Percentiles rank a stretch among this genome's conserved stretches.
These are phyloP conservation scores for Geopemphigus sp. DNA, from an alignment of 1,140 invertebrate species.

Conservation along the genomic window DNA sequence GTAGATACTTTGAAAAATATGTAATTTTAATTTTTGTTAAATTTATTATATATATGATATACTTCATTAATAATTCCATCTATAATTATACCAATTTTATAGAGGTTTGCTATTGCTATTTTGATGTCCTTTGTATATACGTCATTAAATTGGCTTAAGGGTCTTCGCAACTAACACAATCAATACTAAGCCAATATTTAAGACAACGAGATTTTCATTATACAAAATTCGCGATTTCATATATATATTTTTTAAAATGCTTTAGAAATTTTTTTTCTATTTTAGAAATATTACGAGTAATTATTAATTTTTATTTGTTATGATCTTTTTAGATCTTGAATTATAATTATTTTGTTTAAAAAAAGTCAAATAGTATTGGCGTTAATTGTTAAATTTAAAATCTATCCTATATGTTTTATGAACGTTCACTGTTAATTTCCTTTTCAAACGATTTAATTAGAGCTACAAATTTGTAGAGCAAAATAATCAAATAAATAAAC, in stretches of 20 bases:
- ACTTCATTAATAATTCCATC: too few relatives aligned
- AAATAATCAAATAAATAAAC: neutral
- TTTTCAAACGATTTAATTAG: constrained; percentile 2
- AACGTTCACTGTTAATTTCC: neutral
- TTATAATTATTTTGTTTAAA: neutral
- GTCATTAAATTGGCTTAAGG: constrained; percentile 30
- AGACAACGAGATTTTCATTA: neutral
- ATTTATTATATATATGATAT: too few relatives aligned
- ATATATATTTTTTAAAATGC: too few relatives aligned
- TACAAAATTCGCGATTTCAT: neutral
- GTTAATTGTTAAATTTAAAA: neutral
- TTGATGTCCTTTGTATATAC: neutral
- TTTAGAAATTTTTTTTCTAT: too few relatives aligned
- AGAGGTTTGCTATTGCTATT: neutral
- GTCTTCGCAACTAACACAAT: constrained; percentile 6
- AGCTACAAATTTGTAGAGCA: neutral
- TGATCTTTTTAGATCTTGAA: neutral
- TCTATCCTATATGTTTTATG: neutral
- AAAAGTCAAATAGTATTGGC: neutral
- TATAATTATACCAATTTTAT: neutral
- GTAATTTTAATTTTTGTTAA: too few relatives aligned
- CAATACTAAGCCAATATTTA: neutral
- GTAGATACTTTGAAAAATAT: too few relatives aligned
- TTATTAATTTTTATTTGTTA: too few relatives aligned
- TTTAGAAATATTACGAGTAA: too few relatives aligned